Base-by-base conservation (phyloP, 2,888 invertebrate species). In the Camptogramma bilineatum region DNA sequence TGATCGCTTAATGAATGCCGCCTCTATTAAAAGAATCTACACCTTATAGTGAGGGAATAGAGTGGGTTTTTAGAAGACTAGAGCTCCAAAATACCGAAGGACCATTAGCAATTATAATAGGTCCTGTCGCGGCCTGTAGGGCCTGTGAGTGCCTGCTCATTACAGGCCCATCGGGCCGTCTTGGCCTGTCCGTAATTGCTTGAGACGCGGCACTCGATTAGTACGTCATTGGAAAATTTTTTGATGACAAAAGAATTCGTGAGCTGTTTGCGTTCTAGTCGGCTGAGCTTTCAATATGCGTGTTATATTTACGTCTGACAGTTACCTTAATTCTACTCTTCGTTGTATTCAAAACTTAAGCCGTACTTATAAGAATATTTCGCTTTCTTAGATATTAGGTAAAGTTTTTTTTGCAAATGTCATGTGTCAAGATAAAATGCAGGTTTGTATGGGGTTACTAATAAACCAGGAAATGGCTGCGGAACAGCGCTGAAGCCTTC, bases 31-130 rank as follows among this genome's bases (percentile, higher is more conserved):
- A 7, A 19, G 24, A 62, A 61, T 60, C 58, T 63, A 39, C 50
- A 48, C 69, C 59, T 63, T 70, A 58, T 51, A 16, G 10, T 42
- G 7, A 17, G 1, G 5, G 0, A 24, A 68, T 66, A 71, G 56
- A 55, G 65, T 58, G 46, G 56, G 48, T 51, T 66, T 58, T 62
- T 31, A 13, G 16, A 16, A 19, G 47, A 52, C 5, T 31, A 7
- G 8, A 19, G 10, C 10, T 51, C 62, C 68, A 50, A 68, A 62
- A 72, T 64, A 71, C 57, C 46, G 31, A 67, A 72, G 69, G 75
- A 73, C 80, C 86, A 90, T 90, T 89, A 90, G 87, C 89, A 90
- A 90, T 90, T 90, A 88, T 89, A 90, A 90, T 89, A 77, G 81
- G 72, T 77, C 79, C 74, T 82, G 85, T 82, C 79, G 77, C 77